These are phyloP conservation scores for Thecophora atra DNA, from an alignment of 2,888 invertebrate species.

Conservation along the genomic window DNA sequence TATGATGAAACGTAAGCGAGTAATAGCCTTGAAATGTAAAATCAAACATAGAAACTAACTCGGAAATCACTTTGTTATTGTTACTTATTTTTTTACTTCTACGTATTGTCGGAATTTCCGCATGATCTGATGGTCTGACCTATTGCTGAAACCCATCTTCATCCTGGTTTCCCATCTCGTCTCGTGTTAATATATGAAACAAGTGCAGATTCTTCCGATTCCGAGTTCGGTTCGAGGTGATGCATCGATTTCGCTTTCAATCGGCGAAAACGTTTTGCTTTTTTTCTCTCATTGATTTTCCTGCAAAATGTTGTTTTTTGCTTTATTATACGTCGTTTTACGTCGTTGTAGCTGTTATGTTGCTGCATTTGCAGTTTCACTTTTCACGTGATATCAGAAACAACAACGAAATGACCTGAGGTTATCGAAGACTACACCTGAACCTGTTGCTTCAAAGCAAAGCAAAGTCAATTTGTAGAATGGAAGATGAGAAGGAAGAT, in stretches of 20 bases:
- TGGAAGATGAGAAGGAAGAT: not conserved
- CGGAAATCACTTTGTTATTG: no score
- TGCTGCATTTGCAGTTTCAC: slow-evolving; percentile 40
- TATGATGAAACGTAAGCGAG: no score
- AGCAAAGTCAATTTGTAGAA: no score
- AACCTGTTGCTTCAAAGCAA: slow-evolving; percentile 19
- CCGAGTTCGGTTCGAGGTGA: not conserved
- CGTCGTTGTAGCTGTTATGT: slow-evolving; percentile 3
- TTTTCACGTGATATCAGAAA: slow-evolving; percentile 38
- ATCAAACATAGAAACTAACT: no score
- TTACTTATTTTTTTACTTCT: no score
- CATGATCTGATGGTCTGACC: no score
- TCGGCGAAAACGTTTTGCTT: slow-evolving; percentile 19
- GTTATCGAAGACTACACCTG: slow-evolving; percentile 39
- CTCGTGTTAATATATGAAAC: no score
- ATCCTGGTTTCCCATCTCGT: not conserved
- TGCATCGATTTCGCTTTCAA: slow-evolving; percentile 32
- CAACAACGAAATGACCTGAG: slow-evolving; percentile 27
- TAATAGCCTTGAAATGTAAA: no score
- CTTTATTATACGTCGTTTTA: slow-evolving; percentile 4
- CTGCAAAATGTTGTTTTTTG: slow-evolving; percentile 1
- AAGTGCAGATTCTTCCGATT: not conserved
- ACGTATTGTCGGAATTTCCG: no score
- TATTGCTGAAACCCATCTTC: not conserved
- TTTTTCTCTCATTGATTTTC: not conserved